Conservation (phyloP, 2,888 invertebrate genomes). For the Dioctria linearis region DNA sequence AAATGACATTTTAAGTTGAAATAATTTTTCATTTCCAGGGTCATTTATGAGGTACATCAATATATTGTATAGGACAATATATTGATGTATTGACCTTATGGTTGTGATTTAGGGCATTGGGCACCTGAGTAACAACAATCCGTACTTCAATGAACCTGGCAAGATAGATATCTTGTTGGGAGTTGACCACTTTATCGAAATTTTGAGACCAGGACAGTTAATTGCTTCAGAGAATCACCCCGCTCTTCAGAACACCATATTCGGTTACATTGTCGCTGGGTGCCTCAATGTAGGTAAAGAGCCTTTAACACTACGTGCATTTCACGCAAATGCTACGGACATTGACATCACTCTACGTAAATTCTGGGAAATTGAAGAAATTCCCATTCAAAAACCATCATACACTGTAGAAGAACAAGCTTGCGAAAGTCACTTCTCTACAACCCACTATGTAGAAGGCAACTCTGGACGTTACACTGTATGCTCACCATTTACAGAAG, state of each 20-base stretch:
- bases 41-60: too few species aligned
- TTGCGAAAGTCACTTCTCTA: too few species aligned
- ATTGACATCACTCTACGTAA: conserved; percentile 4
- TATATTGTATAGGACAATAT: too few species aligned
- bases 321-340: neutral
- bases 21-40: too few species aligned
- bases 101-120: too few species aligned
- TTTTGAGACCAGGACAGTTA: neutral
- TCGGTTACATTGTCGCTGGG: neutral
- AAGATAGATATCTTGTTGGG: neutral
- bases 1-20: too few species aligned
- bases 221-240: neutral
- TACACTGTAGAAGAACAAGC: neutral
- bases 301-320: neutral
- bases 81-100: too few species aligned
- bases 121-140: too few species aligned
- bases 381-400: neutral
- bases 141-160: neutral
- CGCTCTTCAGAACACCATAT: neutral
- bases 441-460: too few species aligned
- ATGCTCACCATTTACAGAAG: too few species aligned
- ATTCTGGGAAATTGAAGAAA: neutral
- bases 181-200: neutral
- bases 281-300: neutral
- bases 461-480: too few species aligned